Evolutionary conservation across 2,113 vertebrate genomes (phyloP).

Genomic region (human): GRCh38 chr15:85750501-85751000

Average conservation of each 20-base stretch:
- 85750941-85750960: accelerated
- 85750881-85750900: neutral
- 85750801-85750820: accelerated
- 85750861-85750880: accelerated
- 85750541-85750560: neutral
- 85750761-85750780: neutral
- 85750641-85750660: neutral
- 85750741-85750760: neutral
- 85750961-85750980: accelerated
- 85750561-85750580: neutral
- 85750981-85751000: neutral
- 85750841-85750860: neutral
- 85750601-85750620: neutral
- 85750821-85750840: neutral
- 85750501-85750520: accelerated
- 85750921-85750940: accelerated
- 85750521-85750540: neutral
- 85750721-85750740: neutral
- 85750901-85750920: neutral
- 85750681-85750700: neutral
- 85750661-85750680: neutral
- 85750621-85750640: neutral
- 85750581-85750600: neutral
- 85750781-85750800: accelerated
- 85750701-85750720: accelerated